These are phyloP conservation scores for Pyrgilauda ruficollis DNA, from an alignment of 2,113 vertebrate genomes.

Conservation along the genomic window DNA sequence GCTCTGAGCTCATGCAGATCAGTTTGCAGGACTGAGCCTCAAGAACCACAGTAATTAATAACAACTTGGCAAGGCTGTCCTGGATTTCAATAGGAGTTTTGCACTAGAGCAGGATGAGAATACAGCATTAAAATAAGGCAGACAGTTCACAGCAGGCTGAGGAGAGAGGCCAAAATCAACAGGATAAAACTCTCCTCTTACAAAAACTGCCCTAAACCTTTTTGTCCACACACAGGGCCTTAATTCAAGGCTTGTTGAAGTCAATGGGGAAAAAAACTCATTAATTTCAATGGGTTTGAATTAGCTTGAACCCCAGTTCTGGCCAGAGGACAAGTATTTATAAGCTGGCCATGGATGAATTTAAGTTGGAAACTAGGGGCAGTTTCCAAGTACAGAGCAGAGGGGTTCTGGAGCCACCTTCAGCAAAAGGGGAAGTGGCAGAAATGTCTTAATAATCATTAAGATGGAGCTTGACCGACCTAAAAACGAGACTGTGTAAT, in stretches of 20 bases:
- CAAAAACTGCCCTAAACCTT: slow-evolving; percentile 53
- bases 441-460: background rate
- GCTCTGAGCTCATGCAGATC: slow-evolving; percentile 53
- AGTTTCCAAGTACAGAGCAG: background rate
- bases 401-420: slow-evolving; percentile 12
- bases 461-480: background rate
- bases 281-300: slow-evolving; percentile 55
- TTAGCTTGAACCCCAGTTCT: slow-evolving; percentile 34
- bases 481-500: background rate
- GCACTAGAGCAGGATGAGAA: slow-evolving; percentile 39
- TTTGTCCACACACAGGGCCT: slow-evolving; percentile 48
- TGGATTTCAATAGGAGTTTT: slow-evolving; percentile 50
- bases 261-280: slow-evolving; percentile 38
- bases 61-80: slow-evolving; percentile 25
- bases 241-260: slow-evolving; percentile 43
- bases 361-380: slow-evolving; percentile 8
- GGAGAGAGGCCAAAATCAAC: slow-evolving; percentile 60
- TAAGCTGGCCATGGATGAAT: background rate
- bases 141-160: slow-evolving; percentile 63
- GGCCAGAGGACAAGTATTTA: slow-evolving; percentile 37
- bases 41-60: slow-evolving; percentile 54
- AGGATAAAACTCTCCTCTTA: slow-evolving; percentile 61
- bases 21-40: slow-evolving; percentile 34
- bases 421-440: background rate
- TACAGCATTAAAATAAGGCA: slow-evolving; percentile 55